A percentile compares a stretch with the other conserved stretches of the same genome.
Evolutionary conservation across 2,888 invertebrate genomes (phyloP).

Genomic region (Phytoseiulus persimilis): DNA sequence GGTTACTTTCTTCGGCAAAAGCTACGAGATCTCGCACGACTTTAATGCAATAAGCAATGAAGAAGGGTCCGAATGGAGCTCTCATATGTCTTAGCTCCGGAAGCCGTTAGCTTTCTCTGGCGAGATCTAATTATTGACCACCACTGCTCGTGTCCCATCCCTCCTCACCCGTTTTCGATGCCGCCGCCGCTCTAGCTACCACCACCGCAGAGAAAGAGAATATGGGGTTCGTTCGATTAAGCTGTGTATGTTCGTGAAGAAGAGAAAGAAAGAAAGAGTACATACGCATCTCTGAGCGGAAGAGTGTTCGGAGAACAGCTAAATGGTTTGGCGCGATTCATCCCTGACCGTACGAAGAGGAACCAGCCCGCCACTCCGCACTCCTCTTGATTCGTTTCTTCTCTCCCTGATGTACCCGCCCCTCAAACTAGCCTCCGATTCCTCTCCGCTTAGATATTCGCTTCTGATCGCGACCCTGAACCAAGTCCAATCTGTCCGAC

Average conservation of each 20-base stretch:
- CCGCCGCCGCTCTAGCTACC: background rate
- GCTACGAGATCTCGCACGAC: background rate
- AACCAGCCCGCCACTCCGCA: background rate
- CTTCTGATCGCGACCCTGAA: too few species aligned
- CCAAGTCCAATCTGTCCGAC: too few species aligned
- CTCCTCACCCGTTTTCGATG: background rate
- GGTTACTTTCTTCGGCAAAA: background rate
- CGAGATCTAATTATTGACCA: background rate
- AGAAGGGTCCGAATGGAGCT: background rate
- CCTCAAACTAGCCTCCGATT: too few species aligned
- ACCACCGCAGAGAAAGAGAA: background rate
- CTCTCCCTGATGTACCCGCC: too few species aligned
- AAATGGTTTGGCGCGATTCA: background rate
- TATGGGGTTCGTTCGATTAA: background rate
- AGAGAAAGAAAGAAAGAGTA: background rate
- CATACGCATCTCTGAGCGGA: background rate
- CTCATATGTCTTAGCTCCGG: background rate
- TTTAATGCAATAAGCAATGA: slow-evolving; percentile 5
- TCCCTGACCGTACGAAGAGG: background rate
- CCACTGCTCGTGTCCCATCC: background rate
- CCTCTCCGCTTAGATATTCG: too few species aligned
- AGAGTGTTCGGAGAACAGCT: background rate
- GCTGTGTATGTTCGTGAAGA: background rate
- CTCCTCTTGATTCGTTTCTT: background rate
- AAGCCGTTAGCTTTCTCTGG: slow-evolving; percentile 5